Conservation (phyloP, 2,888 invertebrate genomes). For the Mesorhabditis spiculigera region DNA sequence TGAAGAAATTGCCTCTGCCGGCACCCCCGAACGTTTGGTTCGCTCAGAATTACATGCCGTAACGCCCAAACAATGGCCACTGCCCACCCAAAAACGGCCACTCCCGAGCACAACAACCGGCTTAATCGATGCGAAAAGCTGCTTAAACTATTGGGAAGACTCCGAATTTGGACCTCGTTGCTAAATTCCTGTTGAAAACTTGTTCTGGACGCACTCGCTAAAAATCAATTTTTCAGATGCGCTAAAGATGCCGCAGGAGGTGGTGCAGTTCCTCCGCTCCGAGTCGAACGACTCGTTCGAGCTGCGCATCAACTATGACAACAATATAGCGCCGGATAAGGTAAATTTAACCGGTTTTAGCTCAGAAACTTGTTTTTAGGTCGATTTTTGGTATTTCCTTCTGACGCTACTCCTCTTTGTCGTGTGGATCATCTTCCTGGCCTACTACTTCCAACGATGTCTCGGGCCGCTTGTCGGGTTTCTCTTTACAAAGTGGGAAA, state of each 20-base stretch:
- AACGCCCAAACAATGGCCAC: no score
- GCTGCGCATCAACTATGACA: background rate
- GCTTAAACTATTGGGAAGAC: no score
- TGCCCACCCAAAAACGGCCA: no score
- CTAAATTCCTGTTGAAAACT: no score
- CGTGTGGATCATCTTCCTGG: conserved; percentile 41
- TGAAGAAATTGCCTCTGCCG: no score
- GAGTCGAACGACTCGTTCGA: conserved; percentile 5
- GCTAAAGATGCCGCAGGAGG: background rate
- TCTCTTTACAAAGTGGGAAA: conserved; percentile 34
- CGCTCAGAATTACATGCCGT: no score
- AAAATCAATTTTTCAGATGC: no score
- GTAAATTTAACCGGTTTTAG: background rate
- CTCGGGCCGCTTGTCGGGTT: conserved; percentile 39
- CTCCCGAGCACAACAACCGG: no score
- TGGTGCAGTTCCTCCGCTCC: background rate
- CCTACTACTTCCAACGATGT: conserved; percentile 44
- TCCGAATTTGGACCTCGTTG: no score
- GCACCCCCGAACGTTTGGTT: no score
- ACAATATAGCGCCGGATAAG: conserved; percentile 14
- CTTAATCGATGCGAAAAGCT: no score
- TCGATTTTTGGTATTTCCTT: conserved; percentile 24
- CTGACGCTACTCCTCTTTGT: conserved; percentile 32
- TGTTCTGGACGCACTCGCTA: no score
- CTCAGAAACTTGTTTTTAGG: conserved; percentile 12